Conservation (phyloP, 2,113 vertebrate genomes). For the Rhadina sibilatrix region DNA sequence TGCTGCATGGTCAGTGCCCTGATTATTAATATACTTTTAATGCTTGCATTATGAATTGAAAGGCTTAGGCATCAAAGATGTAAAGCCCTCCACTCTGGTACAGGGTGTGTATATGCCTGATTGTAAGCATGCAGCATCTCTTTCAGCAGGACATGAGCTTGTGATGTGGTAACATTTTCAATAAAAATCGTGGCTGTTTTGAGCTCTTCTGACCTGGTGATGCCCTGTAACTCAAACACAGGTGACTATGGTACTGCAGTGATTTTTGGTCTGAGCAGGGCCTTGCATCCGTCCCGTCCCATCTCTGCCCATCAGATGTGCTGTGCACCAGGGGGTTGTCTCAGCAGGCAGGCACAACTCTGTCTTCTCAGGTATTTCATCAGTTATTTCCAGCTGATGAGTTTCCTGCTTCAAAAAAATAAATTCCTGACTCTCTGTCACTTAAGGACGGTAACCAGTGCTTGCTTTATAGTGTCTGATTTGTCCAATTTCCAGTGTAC, state of each 20-base stretch:
- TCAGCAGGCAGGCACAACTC: not conserved
- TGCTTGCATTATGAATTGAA: not conserved
- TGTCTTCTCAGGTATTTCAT: not conserved
- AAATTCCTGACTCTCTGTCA: not conserved
- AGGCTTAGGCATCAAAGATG: not conserved
- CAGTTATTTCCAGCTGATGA: not conserved
- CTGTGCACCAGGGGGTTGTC: not conserved
- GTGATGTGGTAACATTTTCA: not conserved
- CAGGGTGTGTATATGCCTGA: not conserved
- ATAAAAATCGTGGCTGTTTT: not conserved
- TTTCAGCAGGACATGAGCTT: not conserved
- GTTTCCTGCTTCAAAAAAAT: not conserved
- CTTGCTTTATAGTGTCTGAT: not conserved
- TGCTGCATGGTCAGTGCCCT: not conserved
- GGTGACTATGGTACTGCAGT: not conserved
- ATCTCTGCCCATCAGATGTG: not conserved
- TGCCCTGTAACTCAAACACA: accelerated
- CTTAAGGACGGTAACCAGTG: not conserved
- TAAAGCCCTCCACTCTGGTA: not conserved
- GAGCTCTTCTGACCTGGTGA: not conserved
- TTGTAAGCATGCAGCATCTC: not conserved
- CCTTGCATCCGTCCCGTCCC: not conserved
- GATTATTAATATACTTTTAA: not conserved
- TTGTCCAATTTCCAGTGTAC: not conserved
- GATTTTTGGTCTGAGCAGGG: not conserved